Evolutionary conservation across 2,888 invertebrate species (phyloP), one percentile per base, ranked within the genome.

Genomic region (Hydrotaea cyrtoneurina): DNA sequence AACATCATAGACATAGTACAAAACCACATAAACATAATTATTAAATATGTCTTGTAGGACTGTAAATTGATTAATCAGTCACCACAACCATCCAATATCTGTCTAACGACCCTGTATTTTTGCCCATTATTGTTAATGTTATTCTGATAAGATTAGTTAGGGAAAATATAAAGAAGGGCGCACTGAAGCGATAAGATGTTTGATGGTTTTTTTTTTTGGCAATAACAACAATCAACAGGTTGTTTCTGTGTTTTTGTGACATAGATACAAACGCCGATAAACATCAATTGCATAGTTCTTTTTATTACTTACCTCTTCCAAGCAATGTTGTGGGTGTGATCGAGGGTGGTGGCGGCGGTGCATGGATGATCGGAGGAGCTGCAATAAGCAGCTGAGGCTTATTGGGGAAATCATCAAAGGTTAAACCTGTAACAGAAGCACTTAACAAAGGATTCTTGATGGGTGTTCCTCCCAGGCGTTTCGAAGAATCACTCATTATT

Each of bases 331-430:
- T 86, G 10, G 86, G 86, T 15, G 88, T 86, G n/a, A 87, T 39
- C 2, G 75, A 78, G n/a, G n/a, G n/a, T 74, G 89, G 77, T 62
- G 80, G 80, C 26, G 85, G 79, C 0, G 85, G 72, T 46, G 89
- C 87, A 87, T 89, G 88, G 43, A 90, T 88, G 85, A 91, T 88
- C 7, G 91, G 90, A 79, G 93, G 92, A 69, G 93, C 93, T 50
- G 95, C 95, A 88, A 96, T 96, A 90, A 96, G 93, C 89, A 96
- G 92, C 83, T 96, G 93, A 80, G 95, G 94, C 92, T 95, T 95
- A 90, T 95, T 95, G 86, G 95, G 94, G 93, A 95, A 95, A 92
- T 96, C 96, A 88, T 96, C 96, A 78, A 95, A 94, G 15, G 95
- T 95, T 87, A 95, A 94, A 76, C 95, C 95, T 87, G 95, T 95